A percentile compares a stretch with the other conserved stretches of the same genome.
These are phyloP conservation scores for Machimus atricapillus DNA, from an alignment of 2,888 invertebrate genomes.

Conservation along the genomic window DNA sequence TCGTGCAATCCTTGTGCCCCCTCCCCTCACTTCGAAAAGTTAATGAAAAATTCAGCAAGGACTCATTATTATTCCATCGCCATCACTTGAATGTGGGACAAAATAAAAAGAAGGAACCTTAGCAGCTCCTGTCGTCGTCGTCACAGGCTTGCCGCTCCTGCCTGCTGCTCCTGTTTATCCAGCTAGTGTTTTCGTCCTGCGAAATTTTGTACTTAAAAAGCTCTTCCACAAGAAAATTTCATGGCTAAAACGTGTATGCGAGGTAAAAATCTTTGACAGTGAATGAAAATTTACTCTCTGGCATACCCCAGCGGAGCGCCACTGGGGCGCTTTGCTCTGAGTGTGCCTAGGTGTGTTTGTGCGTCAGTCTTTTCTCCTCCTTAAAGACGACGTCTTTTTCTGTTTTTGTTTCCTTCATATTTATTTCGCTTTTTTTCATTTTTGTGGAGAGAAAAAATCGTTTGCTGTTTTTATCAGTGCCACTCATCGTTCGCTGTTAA, in stretches of 20 bases:
- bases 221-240: conserved; percentile 4
- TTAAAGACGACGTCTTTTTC: background rate
- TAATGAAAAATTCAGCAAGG: conserved; percentile 3
- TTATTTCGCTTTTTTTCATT: background rate
- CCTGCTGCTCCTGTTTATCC: background rate
- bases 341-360: background rate
- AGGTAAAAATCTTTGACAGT: background rate
- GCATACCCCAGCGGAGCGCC: background rate
- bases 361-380: conserved; percentile 11
- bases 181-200: background rate
- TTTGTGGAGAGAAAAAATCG: background rate
- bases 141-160: background rate
- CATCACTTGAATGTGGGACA: background rate
- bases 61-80: conserved; percentile 1
- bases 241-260: conserved; percentile 19
- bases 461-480: conserved; percentile 1
- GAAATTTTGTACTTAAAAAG: conserved; percentile 11
- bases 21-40: background rate
- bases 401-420: background rate
- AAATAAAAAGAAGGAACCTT: background rate
- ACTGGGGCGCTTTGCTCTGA: background rate
- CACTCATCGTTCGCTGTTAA: background rate
- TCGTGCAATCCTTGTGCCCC: background rate
- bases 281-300: background rate
- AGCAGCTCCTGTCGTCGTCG: background rate